Percentiles rank a stretch among this genome's conserved stretches.
Evolutionary conservation across 2,888 invertebrate genomes (phyloP).

Genomic region (Operophtera brumata): DNA sequence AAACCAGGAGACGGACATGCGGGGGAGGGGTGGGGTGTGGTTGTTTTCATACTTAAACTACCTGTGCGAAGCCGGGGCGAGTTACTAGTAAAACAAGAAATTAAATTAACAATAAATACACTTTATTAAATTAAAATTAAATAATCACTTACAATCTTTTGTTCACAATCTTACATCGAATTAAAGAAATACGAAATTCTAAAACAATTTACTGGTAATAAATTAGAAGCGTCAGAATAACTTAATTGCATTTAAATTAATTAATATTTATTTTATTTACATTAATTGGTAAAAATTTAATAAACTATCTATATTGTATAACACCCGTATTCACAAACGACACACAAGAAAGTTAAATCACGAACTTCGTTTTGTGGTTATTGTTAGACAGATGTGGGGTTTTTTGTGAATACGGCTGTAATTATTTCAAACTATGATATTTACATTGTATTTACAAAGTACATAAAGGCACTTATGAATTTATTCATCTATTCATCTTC

Average conservation of each 20-base stretch:
- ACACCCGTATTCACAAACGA: conserved; percentile 15
- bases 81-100: conserved; percentile 37
- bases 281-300: conserved; percentile 46
- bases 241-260: conserved; percentile 49
- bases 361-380: background rate
- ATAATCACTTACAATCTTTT: conserved; percentile 56
- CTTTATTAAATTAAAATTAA: conserved; percentile 70
- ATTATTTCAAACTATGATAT: conserved; percentile 19
- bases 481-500: conserved; percentile 37
- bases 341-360: background rate
- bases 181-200: conserved; percentile 30
- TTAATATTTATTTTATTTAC: conserved; percentile 47
- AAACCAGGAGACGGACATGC: no score
- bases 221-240: conserved; percentile 56
- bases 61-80: no score
- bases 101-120: conserved; percentile 72
- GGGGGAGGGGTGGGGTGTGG: no score
- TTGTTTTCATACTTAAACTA: no score
- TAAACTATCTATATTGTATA: conserved; percentile 19
- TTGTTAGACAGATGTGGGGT: background rate
- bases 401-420: conserved; percentile 30
- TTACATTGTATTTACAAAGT: conserved; percentile 51
- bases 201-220: conserved; percentile 43
- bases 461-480: conserved; percentile 54
- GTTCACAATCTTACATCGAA: conserved; percentile 28